phyloP scores from a whole-genome alignment of 2,797 vertebrate species.

The Brachymystax lenok region DNA sequence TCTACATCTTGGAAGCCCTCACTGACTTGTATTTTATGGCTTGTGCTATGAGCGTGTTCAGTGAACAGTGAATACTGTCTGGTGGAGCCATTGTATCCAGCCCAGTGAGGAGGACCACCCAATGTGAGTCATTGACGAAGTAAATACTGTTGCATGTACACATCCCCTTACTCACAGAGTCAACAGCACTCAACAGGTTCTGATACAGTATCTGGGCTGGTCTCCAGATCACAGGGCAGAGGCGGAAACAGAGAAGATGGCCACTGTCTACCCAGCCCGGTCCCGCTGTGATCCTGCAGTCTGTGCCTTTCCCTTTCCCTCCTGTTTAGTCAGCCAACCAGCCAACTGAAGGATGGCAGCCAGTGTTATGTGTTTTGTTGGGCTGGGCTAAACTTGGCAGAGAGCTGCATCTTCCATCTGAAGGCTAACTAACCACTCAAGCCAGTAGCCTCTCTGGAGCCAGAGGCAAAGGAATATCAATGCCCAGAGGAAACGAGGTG shows the following conservation, averaged over 20 bases:
- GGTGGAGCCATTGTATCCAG: constrained; percentile 73
- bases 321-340: constrained; percentile 53
- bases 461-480: constrained; percentile 47
- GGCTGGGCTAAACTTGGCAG: constrained; percentile 57
- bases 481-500: constrained; percentile 68
- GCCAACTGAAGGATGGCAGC: constrained; percentile 33
- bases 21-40: constrained; percentile 69
- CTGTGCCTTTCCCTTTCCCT: constrained; percentile 39
- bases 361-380: constrained; percentile 27
- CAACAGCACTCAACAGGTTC: constrained; percentile 61
- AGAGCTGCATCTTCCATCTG: constrained; percentile 50
- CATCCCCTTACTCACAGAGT: constrained; percentile 48
- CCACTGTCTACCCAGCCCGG: constrained; percentile 16
- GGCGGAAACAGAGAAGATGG: constrained; percentile 13
- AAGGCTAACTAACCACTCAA: constrained; percentile 53
- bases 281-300: constrained; percentile 35
- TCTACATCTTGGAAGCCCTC: constrained; percentile 60
- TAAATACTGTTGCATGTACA: constrained; percentile 67
- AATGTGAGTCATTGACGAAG: constrained; percentile 59
- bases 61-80: constrained; percentile 70
- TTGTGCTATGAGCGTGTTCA: constrained; percentile 77
- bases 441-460: constrained; percentile 54
- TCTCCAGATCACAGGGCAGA: constrained; percentile 52
- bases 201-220: constrained; percentile 65
- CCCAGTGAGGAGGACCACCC: constrained; percentile 71